Base-by-base conservation (phyloP, 2,113 vertebrate genomes). In the Phrynocephalus versicolor region DNA sequence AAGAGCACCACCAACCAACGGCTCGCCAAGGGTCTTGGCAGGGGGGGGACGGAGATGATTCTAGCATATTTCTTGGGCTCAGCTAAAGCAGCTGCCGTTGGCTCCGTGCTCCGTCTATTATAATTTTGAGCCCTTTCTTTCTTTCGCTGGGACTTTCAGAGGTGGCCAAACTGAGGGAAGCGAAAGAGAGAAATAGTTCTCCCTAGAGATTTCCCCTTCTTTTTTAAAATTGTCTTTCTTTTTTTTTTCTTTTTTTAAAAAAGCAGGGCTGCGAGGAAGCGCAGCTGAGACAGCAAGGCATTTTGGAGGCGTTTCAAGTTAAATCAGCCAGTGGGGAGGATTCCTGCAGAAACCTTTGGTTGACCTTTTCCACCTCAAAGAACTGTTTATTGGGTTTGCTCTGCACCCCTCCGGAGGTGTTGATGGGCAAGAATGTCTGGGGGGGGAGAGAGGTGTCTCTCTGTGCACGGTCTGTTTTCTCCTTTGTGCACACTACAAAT, bases 361-460 rank as follows among this genome's bases (percentile, higher is more conserved):
- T 65, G 82, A 65, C 72, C 72, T 76, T 84, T 16, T 65, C 82
- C 62, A 75, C 19, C 82, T 76, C 82, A 45, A 76, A 83, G 81
- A 74, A 62, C 71, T 75, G 82, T 83, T 75, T 75, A 74, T 83
- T 83, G 81, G 70, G 41, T 83, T 83, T 83, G 21, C 81, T 62
- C 33, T 23, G 70, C 35, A 62, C 57, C 57, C 45, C 55, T 74
- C 55, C 70, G 25, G 23, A 45, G 35, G 70, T 83, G 70, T 74
- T 74, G 81, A 83, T 27, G 35, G 81, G 57, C 35, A 74, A 57
- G 37, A 74, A 83, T 16, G 25, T 19, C 70, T 73, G 81, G 69
- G 70, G 39, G n/a, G n/a, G n/a, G n/a, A 6, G 23, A 23, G 27
- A 21, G 14, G 25, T 14, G 35, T 19, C 37, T 51, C 5, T 51